phyloP scores from a whole-genome alignment of 2,113 vertebrate species.

The Phaetusa simplex region DNA sequence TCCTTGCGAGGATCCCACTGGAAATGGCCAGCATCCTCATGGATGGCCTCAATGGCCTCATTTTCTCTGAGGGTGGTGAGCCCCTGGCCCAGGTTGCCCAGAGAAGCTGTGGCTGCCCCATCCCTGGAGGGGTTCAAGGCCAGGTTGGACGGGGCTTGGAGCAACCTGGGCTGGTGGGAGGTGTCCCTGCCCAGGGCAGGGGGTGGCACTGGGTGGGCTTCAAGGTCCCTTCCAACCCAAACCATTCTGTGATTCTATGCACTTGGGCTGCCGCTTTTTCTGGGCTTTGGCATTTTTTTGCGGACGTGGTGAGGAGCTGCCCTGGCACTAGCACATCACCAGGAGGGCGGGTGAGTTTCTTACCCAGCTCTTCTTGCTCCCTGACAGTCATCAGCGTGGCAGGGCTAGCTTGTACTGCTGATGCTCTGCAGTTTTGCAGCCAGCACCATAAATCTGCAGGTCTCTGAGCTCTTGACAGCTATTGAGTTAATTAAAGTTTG shows the following conservation, averaged over 20 bases:
- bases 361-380: background rate
- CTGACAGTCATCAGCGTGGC: background rate
- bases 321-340: background rate
- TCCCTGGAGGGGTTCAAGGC: background rate
- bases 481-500: background rate
- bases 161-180: background rate
- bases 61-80: background rate
- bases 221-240: background rate
- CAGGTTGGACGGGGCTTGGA: background rate
- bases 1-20: background rate
- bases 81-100: background rate
- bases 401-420: background rate
- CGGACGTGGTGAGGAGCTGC: background rate
- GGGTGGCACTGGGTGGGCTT: background rate
- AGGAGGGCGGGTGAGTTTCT: background rate
- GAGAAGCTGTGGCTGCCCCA: background rate
- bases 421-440: background rate
- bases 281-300: background rate
- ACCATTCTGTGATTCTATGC: background rate
- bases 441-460: background rate
- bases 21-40: background rate
- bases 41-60: background rate
- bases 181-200: background rate
- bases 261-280: accelerated
- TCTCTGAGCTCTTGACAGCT: background rate